Percentiles rank a stretch among this genome's conserved stretches.
Conservation (phyloP, 2,113 vertebrate genomes). For the Spea bombifrons region DNA sequence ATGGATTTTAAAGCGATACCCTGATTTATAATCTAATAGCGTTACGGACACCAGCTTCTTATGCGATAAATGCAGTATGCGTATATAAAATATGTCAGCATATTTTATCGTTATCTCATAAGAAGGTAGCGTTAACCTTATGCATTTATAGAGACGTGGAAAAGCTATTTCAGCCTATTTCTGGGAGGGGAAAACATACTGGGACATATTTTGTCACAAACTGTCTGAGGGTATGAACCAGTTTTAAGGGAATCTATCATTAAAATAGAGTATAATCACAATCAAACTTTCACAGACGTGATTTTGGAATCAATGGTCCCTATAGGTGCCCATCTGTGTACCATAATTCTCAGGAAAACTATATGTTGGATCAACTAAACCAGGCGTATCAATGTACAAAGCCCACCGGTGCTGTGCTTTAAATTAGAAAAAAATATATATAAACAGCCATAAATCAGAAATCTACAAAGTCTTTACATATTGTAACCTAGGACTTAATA, state of each 20-base stretch:
- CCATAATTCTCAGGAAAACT: no score
- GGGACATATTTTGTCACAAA: background rate
- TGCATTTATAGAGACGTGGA: conserved; percentile 40
- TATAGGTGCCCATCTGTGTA: no score
- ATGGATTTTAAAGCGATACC: conserved; percentile 26
- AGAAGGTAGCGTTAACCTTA: conserved; percentile 37
- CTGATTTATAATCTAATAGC: conserved; percentile 48
- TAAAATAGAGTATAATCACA: background rate
- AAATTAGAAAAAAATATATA: no score
- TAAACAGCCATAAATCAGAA: no score
- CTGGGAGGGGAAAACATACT: conserved; percentile 39
- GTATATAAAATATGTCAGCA: background rate
- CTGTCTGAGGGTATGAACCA: no score
- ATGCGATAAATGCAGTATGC: conserved; percentile 21
- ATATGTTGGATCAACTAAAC: no score
- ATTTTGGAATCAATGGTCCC: no score
- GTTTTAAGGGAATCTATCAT: background rate
- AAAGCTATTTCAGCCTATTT: conserved; percentile 22
- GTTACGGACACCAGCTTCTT: conserved; percentile 14
- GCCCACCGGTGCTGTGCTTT: no score
- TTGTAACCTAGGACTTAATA: no score
- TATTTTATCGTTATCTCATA: conserved; percentile 14
- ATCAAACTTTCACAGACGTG: no score
- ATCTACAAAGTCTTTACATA: no score
- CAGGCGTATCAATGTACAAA: no score